Conservation (phyloP, 1,140 invertebrate genomes). For the Lucilia cuprina region DNA sequence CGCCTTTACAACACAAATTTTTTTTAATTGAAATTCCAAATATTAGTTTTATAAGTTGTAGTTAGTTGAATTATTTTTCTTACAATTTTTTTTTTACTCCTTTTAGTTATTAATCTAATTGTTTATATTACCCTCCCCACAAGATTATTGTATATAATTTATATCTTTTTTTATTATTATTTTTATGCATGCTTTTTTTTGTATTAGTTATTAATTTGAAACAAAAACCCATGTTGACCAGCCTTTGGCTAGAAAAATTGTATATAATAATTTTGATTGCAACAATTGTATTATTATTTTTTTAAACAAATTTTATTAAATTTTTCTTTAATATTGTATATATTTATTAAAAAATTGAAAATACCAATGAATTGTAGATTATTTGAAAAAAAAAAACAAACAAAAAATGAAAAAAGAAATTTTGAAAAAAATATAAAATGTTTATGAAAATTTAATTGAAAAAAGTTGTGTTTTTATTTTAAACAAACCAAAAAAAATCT, state of each 20-base stretch:
- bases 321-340: slow-evolving; percentile 15
- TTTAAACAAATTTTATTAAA: neutral
- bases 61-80: slow-evolving; percentile 12
- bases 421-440: slow-evolving; percentile 18
- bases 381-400: neutral
- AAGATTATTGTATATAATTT: neutral
- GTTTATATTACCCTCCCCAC: neutral
- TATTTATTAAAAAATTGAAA: slow-evolving; percentile 26
- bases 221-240: neutral
- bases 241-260: slow-evolving; percentile 11
- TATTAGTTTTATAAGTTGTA: slow-evolving; percentile 21
- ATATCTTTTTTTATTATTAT: neutral
- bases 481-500: neutral
- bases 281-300: slow-evolving; percentile 25
- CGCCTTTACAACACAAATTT: neutral
- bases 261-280: slow-evolving; percentile 1
- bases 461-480: neutral
- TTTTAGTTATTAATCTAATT: slow-evolving; percentile 5
- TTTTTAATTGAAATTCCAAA: neutral
- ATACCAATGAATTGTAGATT: slow-evolving; percentile 29
- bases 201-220: neutral
- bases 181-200: slow-evolving; percentile 10
- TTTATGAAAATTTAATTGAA: neutral
- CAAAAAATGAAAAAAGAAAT: neutral
- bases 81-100: neutral